Evolutionary conservation across 2,797 vertebrate genomes (phyloP).

Genomic region (Hyperoplus lanceolatus): DNA sequence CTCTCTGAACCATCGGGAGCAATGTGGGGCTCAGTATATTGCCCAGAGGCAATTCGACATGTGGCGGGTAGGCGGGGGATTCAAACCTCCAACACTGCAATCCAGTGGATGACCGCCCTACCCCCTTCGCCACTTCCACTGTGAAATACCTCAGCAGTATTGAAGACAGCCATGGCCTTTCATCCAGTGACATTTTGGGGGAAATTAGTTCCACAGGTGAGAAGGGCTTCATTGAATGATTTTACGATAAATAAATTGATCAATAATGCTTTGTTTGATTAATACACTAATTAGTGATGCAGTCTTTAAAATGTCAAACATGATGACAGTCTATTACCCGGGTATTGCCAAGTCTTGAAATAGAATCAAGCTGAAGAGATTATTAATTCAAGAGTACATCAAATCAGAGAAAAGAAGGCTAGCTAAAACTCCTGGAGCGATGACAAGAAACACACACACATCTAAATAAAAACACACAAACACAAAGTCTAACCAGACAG

Average conservation of each 20-base stretch:
- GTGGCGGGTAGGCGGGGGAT: too few species aligned
- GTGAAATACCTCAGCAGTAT: not conserved
- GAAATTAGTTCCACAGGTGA: slow-evolving; percentile 21
- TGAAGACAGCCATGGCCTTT: slow-evolving; percentile 5
- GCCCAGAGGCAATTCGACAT: too few species aligned
- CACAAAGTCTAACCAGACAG: not conserved
- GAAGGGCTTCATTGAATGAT: slow-evolving; percentile 10
- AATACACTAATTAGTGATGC: slow-evolving; percentile 9
- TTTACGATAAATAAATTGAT: slow-evolving; percentile 10
- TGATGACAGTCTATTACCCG: not conserved
- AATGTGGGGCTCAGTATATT: too few species aligned
- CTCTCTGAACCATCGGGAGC: too few species aligned
- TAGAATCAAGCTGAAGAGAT: not conserved
- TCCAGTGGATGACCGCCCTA: too few species aligned
- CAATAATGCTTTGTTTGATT: slow-evolving; percentile 5
- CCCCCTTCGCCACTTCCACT: too few species aligned
- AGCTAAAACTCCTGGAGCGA: slow-evolving; percentile 5
- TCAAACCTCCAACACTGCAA: too few species aligned
- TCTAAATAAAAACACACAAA: not conserved
- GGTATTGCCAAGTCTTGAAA: not conserved
- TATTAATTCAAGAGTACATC: not conserved
- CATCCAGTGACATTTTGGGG: slow-evolving; percentile 29
- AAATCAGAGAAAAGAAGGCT: slow-evolving; percentile 3
- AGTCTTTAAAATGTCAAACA: slow-evolving; percentile 20
- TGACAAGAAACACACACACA: not conserved